Evolutionary conservation across 2,797 vertebrate species (phyloP), one percentile per base, ranked within the genome.

Genomic region (Myotis planiceps): DNA sequence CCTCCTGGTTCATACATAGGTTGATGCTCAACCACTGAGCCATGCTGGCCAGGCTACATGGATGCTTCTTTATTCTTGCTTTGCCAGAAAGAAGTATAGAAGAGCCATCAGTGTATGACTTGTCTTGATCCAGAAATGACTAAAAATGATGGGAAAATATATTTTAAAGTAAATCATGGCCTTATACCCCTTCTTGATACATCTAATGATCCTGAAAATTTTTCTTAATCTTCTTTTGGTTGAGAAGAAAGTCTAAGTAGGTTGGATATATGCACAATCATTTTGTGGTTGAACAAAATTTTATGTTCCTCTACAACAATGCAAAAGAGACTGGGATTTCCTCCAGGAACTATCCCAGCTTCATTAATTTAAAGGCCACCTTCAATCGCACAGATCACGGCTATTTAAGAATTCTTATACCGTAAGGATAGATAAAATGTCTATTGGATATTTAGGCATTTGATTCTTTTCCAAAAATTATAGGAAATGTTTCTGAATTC

Each of bases 341-440:
- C 97, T 98, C 93, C 94, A 98, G 93, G 74, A 98, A 53, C 42
- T 81, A 55, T 93, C 29, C 51, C 16, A 4, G 74, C 92, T 86
- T 98, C 93, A 85, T 98, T 97, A 97, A 92, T 97, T 98, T 98
- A 98, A 98, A 97, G 92, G 71, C 83, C 32, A 93, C 60, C 18
- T 97, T 98, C 88, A 97, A 78, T 21, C 49, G 81, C 65, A 80
- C 71, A 94, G 60, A 93, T 89, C 45, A 68, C 71, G 55, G 88
- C 89, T 95, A 75, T 76, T 71, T 95, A 89, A 51, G 75, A 92
- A 97, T 94, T 97, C 55, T 97, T 96, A 87, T 51, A 79, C 49
- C 80, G 37, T 82, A 39, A 89, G 71, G 80, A 92, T 13, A 95
- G 96, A 95, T 93, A 90, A 95, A 97, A 92, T 96, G 95, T 71